Evolutionary conservation across 2,888 invertebrate genomes (phyloP), one percentile per base, ranked within the genome.

Genomic region (Eristalinus aeneus): DNA sequence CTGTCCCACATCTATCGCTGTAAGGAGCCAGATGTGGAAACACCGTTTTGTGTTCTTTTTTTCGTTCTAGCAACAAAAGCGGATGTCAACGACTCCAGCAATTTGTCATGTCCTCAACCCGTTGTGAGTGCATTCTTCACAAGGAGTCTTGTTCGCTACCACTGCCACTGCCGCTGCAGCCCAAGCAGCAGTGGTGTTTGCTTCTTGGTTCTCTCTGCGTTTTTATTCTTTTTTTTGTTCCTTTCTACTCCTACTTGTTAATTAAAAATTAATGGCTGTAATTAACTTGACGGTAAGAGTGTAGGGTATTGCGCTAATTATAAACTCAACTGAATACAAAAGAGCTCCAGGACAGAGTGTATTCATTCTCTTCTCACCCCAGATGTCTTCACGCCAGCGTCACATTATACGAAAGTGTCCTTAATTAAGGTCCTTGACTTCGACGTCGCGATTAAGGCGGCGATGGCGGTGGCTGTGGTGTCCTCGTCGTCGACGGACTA

Each of bases 261-360:
- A 82, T 86, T 86, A 86, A 82, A 86, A 86, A 71, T 78, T 56
- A 78, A 86, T 78, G 82, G 65, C 69, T 74, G 82, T 74, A 86
- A 86, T 78, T 86, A 85, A 80, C 80, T 76, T 68, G 76, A 63
- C 36, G 68, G 34, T 68, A 68, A 22, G 68, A 74, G 73, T 74
- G 53, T 56, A 83, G 64, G 73, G 58, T 64, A 75, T 71, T 80
- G 53, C 63, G 67, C 65, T 71, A 72, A 84, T 72, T 84, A 84
- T 67, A 75, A 80, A 75, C 39, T 64, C 32, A 32, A 31, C 58
- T 69, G 32, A 60, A 74, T 78, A 68, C 27, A 69, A 78, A 36
- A 65, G 39, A 58, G 46, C 58, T 58, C 36, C 20, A 60, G 56
- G 23, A 56, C 23, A 56, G 2, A 11, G 23, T 46, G 46, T 46